These are phyloP conservation scores for Plebejus melissa DNA, from an alignment of 2,888 invertebrate genomes.

Conservation along the genomic window DNA sequence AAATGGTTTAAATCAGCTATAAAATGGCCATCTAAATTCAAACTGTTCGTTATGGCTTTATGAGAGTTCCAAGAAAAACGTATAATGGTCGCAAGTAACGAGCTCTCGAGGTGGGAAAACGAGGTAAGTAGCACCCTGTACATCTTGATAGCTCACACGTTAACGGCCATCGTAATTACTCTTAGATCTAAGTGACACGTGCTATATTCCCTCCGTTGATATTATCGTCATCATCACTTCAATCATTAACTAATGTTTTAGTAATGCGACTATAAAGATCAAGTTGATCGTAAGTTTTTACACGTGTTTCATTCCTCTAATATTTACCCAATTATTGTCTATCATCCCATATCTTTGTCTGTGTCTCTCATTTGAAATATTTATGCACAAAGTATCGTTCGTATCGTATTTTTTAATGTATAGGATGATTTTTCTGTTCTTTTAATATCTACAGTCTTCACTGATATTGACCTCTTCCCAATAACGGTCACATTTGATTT, in stretches of 20 bases:
- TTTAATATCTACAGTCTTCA: background rate
- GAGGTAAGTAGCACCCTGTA: constrained; percentile 16
- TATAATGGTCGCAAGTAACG: constrained; percentile 2
- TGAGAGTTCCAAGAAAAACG: constrained; percentile 13
- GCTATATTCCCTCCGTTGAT: constrained; percentile 12
- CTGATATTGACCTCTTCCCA: background rate
- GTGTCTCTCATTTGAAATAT: too few relatives aligned
- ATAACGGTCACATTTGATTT: background rate
- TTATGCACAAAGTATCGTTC: too few relatives aligned
- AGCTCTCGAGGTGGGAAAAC: constrained; percentile 10
- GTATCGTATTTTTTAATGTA: background rate
- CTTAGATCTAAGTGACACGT: constrained; percentile 5
- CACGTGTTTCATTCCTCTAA: background rate
- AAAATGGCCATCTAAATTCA: background rate
- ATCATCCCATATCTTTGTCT: too few relatives aligned
- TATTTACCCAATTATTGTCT: background rate
- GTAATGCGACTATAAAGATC: background rate
- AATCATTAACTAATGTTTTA: background rate
- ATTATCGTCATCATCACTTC: background rate
- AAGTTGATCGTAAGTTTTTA: background rate
- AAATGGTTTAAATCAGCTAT: background rate
- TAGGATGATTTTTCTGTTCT: background rate
- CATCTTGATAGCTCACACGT: constrained; percentile 13
- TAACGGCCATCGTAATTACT: constrained; percentile 16
- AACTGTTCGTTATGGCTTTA: background rate